Percentiles rank a stretch among this genome's conserved stretches.
Conservation (phyloP, 2,888 invertebrate genomes). For the Chalcosyrphus nemorum region DNA sequence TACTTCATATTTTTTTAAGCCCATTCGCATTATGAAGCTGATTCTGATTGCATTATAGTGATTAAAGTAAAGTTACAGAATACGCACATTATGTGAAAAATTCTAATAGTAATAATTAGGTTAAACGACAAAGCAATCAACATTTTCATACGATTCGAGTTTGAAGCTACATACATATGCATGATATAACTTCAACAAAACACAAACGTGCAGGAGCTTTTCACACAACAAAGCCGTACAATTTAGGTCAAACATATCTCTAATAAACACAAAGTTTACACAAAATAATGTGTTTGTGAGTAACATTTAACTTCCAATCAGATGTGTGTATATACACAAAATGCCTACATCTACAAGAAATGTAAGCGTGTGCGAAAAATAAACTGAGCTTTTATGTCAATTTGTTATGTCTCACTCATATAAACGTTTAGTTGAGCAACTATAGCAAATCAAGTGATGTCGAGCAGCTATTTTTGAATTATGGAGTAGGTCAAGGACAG, state of each 20-base stretch:
- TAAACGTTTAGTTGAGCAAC: slow-evolving; percentile 14
- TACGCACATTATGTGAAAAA: neutral
- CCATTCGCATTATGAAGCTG: too few relatives aligned
- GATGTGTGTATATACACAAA: slow-evolving; percentile 44
- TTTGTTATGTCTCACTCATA: slow-evolving; percentile 36
- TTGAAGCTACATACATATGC: neutral
- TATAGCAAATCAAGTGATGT: slow-evolving; percentile 39
- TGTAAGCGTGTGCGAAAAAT: slow-evolving; percentile 9
- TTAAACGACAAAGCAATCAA: neutral
- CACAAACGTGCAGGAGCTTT: slow-evolving; percentile 39
- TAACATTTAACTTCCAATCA: slow-evolving; percentile 24
- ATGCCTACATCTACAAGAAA: slow-evolving; percentile 30
- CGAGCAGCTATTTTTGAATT: slow-evolving; percentile 56
- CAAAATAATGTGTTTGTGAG: slow-evolving; percentile 13
- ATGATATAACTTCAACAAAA: slow-evolving; percentile 14
- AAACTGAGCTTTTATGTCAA: slow-evolving; percentile 48
- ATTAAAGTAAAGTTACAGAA: too few relatives aligned
- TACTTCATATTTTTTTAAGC: too few relatives aligned
- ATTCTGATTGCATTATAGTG: too few relatives aligned
- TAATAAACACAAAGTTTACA: slow-evolving; percentile 77
- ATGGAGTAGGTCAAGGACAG: slow-evolving; percentile 83
- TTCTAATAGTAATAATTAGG: slow-evolving; percentile 3
- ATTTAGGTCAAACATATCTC: slow-evolving; percentile 82
- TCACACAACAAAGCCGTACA: slow-evolving; percentile 49
- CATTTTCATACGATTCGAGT: neutral